These are phyloP conservation scores for Halcyon smyrnensis DNA, from an alignment of 2,797 vertebrate genomes.

Conservation along the genomic window DNA sequence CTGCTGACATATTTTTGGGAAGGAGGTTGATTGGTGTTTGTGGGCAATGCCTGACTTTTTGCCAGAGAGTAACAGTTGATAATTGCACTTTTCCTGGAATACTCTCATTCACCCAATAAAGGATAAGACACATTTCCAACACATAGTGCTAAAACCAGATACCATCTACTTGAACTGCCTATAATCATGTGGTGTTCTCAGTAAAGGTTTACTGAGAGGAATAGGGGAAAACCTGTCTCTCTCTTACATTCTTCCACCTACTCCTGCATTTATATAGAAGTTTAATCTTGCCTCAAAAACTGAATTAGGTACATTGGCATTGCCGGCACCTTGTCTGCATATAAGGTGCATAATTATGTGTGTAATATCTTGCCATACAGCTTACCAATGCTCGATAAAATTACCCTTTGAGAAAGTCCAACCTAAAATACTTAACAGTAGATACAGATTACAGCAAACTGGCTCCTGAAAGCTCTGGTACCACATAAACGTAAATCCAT, in stretches of 20 bases:
- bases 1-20: not conserved
- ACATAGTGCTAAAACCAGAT: not conserved
- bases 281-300: not conserved
- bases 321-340: not conserved
- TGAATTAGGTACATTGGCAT: not conserved
- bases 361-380: not conserved
- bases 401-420: not conserved
- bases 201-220: not conserved
- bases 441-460: not conserved
- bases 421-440: not conserved
- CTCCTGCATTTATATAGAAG: not conserved
- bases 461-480: not conserved
- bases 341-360: not conserved
- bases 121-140: not conserved
- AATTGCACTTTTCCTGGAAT: not conserved
- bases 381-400: not conserved
- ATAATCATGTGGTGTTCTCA: not conserved
- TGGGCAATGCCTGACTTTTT: not conserved
- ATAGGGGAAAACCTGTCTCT: not conserved
- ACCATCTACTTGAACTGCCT: not conserved
- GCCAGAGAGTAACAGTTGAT: not conserved
- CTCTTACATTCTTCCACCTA: not conserved
- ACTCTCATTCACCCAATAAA: not conserved
- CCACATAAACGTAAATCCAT: not conserved
- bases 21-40: not conserved